Evolutionary conservation across 1,140 invertebrate species (phyloP).

Genomic region (Hylyphantes graminicola): DNA sequence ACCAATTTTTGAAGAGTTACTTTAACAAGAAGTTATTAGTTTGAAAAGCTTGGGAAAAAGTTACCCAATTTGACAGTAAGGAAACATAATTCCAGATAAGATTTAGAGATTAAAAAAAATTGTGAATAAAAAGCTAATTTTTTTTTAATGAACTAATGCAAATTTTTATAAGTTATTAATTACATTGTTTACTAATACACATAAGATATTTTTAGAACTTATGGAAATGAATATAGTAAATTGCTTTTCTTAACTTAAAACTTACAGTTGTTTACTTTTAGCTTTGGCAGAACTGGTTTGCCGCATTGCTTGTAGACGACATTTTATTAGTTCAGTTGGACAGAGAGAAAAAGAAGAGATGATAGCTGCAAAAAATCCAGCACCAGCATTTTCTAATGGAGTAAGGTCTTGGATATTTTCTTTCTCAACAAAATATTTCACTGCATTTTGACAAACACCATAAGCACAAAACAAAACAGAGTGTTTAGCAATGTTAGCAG

Average conservation of each 20-base stretch:
- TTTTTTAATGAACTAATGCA: no score
- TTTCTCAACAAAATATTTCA: conserved; percentile 66
- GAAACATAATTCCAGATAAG: no score
- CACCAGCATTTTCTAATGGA: conserved; percentile 84
- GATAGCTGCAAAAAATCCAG: conserved; percentile 96
- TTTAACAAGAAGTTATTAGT: no score
- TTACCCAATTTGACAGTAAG: no score
- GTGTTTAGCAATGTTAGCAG: conserved; percentile 97
- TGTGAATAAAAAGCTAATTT: no score
- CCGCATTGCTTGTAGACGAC: conserved; percentile 93
- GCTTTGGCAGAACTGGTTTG: conserved; percentile 73
- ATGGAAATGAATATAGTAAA: no score
- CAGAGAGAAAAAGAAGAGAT: conserved; percentile 96
- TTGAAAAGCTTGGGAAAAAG: no score
- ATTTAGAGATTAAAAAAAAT: no score
- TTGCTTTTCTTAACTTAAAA: neutral
- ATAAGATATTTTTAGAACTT: no score
- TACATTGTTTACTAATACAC: no score
- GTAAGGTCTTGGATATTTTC: conserved; percentile 79
- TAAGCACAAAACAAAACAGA: conserved; percentile 97
- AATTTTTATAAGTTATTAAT: no score
- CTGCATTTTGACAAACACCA: conserved; percentile 91
- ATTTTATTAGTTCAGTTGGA: conserved; percentile 98
- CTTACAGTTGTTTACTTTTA: neutral
- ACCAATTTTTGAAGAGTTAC: no score